A percentile compares a stretch with the other conserved stretches of the same genome.
phyloP scores from a whole-genome alignment of 2,797 vertebrate genomes.

The Alfaro cultratus region DNA sequence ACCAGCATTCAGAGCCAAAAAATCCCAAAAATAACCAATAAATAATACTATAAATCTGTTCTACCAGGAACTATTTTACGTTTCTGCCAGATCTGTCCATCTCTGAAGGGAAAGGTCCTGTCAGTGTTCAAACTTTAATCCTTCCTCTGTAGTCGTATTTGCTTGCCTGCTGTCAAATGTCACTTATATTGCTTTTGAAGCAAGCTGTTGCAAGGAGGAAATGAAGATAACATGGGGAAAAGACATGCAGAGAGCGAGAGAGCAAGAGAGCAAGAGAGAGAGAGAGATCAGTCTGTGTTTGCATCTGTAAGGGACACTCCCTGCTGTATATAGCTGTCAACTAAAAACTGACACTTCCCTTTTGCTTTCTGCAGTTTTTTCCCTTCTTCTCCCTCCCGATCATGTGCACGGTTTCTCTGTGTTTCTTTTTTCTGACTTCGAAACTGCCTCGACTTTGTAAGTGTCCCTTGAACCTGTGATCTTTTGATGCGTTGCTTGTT shows the following conservation, averaged over 20 bases:
- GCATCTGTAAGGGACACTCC: conserved; percentile 61
- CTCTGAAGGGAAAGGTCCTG: background rate
- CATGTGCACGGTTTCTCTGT: conserved; percentile 8
- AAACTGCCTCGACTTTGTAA: background rate
- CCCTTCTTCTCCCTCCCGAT: background rate
- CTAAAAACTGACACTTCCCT: conserved; percentile 68
- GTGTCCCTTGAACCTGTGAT: conserved; percentile 10
- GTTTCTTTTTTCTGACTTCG: background rate
- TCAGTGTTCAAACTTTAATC: conserved; percentile 7
- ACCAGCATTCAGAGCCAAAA: background rate
- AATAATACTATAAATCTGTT: background rate
- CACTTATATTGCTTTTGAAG: conserved; percentile 52
- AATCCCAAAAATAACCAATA: background rate
- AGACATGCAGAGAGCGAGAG: conserved; percentile 15
- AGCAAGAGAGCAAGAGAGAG: conserved; percentile 24
- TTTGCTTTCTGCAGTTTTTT: conserved; percentile 43
- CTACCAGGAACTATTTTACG: background rate
- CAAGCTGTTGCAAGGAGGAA: conserved; percentile 66
- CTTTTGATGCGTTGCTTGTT: fast-evolving
- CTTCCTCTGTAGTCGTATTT: conserved; percentile 21
- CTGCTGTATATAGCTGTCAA: conserved; percentile 49
- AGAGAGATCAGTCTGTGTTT: conserved; percentile 20
- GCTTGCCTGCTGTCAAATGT: conserved; percentile 50
- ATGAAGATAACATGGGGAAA: conserved; percentile 64
- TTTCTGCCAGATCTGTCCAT: conserved; percentile 5